Conservation (phyloP, 2,113 vertebrate genomes). For the Mesitornis unicolor region DNA sequence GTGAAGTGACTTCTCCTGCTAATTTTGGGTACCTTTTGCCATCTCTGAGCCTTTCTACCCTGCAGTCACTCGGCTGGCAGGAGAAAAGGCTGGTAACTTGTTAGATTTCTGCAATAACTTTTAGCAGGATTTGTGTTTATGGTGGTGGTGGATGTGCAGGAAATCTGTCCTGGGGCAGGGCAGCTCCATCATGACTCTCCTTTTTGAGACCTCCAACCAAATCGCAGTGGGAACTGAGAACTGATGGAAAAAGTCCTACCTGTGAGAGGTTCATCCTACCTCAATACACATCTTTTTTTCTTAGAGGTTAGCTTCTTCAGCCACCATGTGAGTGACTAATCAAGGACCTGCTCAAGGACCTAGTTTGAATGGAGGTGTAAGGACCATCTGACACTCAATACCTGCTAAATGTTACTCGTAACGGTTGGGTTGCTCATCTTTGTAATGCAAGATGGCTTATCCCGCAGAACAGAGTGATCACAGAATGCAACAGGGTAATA, state of each 20-base stretch:
- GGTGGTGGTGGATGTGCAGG: background rate
- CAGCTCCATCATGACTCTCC: background rate
- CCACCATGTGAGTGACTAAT: background rate
- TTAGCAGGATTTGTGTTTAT: background rate
- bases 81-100: background rate
- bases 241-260: background rate
- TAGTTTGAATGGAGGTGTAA: background rate
- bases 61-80: background rate
- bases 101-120: background rate
- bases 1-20: background rate
- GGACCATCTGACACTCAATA: background rate
- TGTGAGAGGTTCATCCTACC: background rate
- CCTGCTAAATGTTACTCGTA: background rate
- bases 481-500: background rate
- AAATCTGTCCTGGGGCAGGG: background rate
- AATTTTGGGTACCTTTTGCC: background rate
- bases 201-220: background rate
- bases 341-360: background rate
- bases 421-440: background rate
- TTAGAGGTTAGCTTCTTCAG: background rate
- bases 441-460: background rate
- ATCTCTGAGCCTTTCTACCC: background rate
- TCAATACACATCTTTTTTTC: background rate
- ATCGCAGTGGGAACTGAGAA: background rate
- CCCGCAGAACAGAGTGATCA: background rate